Percentiles rank a stretch among this genome's conserved stretches.
These are phyloP conservation scores for Cosmia trapezina DNA, from an alignment of 2,888 invertebrate genomes.

Conservation along the genomic window DNA sequence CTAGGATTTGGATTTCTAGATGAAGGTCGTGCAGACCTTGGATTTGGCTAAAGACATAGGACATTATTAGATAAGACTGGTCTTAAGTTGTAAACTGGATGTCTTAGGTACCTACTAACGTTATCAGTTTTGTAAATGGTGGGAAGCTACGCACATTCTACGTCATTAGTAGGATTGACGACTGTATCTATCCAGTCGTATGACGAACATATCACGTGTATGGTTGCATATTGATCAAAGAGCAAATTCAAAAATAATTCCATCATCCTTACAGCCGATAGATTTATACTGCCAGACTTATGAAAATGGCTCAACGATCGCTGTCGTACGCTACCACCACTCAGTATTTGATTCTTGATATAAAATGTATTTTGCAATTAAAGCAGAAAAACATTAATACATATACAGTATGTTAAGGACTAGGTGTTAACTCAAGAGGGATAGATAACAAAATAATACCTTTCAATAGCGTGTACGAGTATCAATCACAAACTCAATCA, in stretches of 20 bases:
- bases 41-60: not conserved
- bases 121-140: not conserved
- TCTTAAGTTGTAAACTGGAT: not conserved
- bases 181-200: no score
- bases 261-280: not conserved
- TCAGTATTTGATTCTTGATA: no score
- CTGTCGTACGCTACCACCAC: not conserved
- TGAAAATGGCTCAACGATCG: not conserved
- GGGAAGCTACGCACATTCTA: not conserved
- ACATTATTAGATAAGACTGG: not conserved
- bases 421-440: not conserved
- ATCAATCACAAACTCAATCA: not conserved
- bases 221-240: not conserved
- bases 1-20: not conserved
- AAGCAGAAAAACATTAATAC: no score
- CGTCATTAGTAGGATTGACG: not conserved
- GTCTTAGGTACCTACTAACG: not conserved
- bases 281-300: not conserved
- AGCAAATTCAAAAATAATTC: not conserved
- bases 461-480: not conserved
- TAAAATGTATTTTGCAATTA: no score
- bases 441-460: not conserved
- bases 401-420: not conserved
- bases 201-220: not conserved
- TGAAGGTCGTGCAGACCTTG: slow-evolving; percentile 5